phyloP scores from a whole-genome alignment of 2,113 vertebrate species.

The Malurus elegans region DNA sequence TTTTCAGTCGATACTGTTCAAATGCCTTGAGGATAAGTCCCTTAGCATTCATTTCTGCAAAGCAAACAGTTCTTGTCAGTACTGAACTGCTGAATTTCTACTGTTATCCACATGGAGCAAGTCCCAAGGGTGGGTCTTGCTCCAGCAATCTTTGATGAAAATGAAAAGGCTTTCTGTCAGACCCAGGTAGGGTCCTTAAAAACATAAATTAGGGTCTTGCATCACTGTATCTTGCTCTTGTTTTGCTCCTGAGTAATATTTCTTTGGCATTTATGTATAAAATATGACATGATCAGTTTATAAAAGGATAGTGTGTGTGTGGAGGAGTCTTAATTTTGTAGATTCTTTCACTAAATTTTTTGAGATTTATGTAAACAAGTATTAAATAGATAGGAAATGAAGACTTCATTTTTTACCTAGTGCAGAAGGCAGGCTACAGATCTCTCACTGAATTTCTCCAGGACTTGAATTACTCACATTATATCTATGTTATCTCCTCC shows the following conservation, averaged over 20 bases:
- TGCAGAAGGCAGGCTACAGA: not conserved
- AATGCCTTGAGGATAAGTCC: slow-evolving; percentile 90
- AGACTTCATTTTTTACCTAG: not conserved
- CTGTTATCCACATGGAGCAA: accelerated
- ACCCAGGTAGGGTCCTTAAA: not conserved
- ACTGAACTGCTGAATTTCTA: not conserved
- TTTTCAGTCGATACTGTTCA: slow-evolving; percentile 91
- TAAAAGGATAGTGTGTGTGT: not conserved
- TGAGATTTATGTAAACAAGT: not conserved
- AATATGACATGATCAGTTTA: not conserved
- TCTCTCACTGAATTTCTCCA: not conserved
- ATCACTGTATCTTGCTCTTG: not conserved
- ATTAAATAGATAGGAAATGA: not conserved
- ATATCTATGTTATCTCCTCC: not conserved
- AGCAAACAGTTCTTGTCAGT: not conserved
- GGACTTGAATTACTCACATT: not conserved
- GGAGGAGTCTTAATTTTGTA: not conserved
- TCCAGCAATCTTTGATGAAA: not conserved
- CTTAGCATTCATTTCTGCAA: slow-evolving; percentile 91
- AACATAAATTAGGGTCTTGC: not conserved
- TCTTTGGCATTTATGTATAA: not conserved
- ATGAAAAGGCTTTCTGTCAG: not conserved
- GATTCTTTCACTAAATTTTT: not conserved
- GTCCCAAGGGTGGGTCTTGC: not conserved
- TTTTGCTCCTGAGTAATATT: not conserved